phyloP scores from a whole-genome alignment of 2,797 vertebrate species.

The Pteropus rufus region DNA sequence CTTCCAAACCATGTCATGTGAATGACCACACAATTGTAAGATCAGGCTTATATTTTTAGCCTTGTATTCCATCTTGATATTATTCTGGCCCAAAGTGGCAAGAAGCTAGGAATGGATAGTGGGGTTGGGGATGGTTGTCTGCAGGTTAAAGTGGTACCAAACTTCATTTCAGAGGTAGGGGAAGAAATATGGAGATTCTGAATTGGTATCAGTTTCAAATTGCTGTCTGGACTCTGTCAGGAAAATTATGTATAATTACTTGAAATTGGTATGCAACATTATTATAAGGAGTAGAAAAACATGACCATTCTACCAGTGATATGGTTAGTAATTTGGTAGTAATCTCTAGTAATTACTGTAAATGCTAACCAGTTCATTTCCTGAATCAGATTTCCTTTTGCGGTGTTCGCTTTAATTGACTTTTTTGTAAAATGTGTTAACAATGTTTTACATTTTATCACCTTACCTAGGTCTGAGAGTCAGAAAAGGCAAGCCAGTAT shows the following conservation, averaged over 20 bases:
- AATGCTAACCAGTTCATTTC: conserved; percentile 77
- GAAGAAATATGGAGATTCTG: not conserved
- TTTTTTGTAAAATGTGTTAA: conserved; percentile 59
- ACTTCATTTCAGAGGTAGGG: not conserved
- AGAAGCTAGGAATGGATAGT: not conserved
- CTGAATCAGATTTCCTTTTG: conserved; percentile 67
- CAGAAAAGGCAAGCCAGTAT: not conserved
- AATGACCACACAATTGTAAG: not conserved
- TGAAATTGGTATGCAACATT: conserved; percentile 64
- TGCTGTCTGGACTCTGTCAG: conserved; percentile 61
- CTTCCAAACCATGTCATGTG: not conserved
- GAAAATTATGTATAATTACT: conserved; percentile 73
- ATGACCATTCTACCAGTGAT: conserved; percentile 70
- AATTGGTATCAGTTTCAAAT: conserved; percentile 56
- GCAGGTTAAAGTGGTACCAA: not conserved
- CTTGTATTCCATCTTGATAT: not conserved
- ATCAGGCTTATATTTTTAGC: not conserved
- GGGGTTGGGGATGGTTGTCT: not conserved
- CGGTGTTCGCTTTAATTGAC: conserved; percentile 67
- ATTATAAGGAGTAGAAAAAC: conserved; percentile 72
- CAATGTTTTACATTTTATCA: conserved; percentile 27
- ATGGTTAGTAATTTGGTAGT: conserved; percentile 75
- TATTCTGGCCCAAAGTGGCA: not conserved
- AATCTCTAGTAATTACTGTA: conserved; percentile 77
- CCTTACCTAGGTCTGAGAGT: conserved; percentile 45